Percentiles rank a stretch among this genome's conserved stretches.
phyloP scores from a whole-genome alignment of 2,888 invertebrate genomes.

The Julus scanicus region DNA sequence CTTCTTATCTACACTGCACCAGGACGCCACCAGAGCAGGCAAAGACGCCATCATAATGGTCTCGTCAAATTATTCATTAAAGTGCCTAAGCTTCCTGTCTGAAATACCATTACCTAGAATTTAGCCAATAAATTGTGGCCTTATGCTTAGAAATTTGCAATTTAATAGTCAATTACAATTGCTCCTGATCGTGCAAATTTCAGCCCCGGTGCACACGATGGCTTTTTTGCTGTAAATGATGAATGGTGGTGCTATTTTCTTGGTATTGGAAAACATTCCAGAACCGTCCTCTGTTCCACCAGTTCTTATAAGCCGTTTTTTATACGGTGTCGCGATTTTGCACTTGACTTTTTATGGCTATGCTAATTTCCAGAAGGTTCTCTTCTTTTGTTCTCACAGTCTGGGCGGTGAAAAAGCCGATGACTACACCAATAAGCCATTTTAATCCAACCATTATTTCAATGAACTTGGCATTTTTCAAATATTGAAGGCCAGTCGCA shows the following conservation, averaged over 20 bases:
- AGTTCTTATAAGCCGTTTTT: background rate
- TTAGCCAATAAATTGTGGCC: slow-evolving; percentile 28
- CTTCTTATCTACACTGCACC: slow-evolving; percentile 19
- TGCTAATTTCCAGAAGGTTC: background rate
- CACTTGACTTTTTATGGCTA: slow-evolving; percentile 10
- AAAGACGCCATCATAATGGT: slow-evolving; percentile 30
- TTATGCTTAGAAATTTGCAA: slow-evolving; percentile 14
- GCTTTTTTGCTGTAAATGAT: background rate
- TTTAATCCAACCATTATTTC: background rate
- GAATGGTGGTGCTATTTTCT: slow-evolving; percentile 15
- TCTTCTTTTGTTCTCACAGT: background rate
- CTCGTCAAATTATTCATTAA: slow-evolving; percentile 45
- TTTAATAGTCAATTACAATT: slow-evolving; percentile 47
- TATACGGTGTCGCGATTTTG: slow-evolving; percentile 8
- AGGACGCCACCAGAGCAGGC: background rate
- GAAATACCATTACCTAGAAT: slow-evolving; percentile 36
- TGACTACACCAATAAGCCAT: background rate
- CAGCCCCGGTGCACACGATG: background rate
- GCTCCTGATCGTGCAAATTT: slow-evolving; percentile 44
- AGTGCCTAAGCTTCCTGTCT: slow-evolving; percentile 40
- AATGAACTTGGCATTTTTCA: background rate
- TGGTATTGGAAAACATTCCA: slow-evolving; percentile 40
- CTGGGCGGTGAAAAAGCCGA: background rate
- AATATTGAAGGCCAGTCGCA: too few relatives aligned
- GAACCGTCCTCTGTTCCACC: background rate